A percentile compares a stretch with the other conserved stretches of the same genome.
Evolutionary conservation across 2,113 vertebrate genomes (phyloP).

Genomic region (Sprattus sprattus): DNA sequence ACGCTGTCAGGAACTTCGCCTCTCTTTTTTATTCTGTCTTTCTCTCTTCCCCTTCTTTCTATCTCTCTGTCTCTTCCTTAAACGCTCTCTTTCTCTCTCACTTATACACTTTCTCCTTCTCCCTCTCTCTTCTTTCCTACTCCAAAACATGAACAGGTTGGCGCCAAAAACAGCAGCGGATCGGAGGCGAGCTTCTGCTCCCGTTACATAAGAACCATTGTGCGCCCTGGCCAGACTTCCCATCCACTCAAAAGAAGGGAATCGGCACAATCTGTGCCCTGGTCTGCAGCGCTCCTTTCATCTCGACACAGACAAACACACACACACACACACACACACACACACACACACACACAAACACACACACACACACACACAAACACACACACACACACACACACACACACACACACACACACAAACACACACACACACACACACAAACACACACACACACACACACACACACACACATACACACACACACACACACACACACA

Average conservation of each 20-base stretch:
- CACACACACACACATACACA: background rate
- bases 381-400: background rate
- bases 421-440: background rate
- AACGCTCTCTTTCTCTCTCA: conserved; percentile 26
- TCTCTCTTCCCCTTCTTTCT: conserved; percentile 32
- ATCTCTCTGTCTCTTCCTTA: conserved; percentile 28
- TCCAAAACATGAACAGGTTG: conserved; percentile 2
- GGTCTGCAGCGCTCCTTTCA: conserved; percentile 3
- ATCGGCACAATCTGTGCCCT: conserved; percentile 5
- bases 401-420: background rate
- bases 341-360: conserved; percentile 3
- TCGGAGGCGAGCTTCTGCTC: background rate
- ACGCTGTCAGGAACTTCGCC: background rate
- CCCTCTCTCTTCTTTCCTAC: background rate
- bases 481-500: background rate
- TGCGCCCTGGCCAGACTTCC: background rate
- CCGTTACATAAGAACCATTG: conserved; percentile 15
- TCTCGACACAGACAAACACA: background rate
- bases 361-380: background rate
- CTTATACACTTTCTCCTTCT: background rate
- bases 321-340: background rate
- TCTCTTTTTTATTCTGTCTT: background rate
- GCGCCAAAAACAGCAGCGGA: background rate
- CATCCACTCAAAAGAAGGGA: background rate
- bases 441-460: background rate